These are phyloP conservation scores for Acipenser transmontanus DNA, from an alignment of 2,797 vertebrate species.

Conservation along the genomic window DNA sequence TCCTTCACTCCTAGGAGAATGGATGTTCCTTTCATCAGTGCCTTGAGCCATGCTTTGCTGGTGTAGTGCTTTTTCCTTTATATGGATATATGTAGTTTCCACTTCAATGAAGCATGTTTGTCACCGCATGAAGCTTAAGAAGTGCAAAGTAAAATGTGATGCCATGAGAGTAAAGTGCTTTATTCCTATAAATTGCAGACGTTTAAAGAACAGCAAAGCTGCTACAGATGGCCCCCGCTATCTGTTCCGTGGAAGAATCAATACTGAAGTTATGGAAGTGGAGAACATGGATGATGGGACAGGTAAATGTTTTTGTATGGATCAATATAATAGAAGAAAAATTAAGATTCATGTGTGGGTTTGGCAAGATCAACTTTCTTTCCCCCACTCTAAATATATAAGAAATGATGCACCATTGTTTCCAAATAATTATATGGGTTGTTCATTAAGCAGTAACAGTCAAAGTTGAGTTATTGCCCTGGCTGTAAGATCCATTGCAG, in stretches of 20 bases:
- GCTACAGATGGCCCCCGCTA: constrained; percentile 82
- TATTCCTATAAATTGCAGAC: constrained; percentile 47
- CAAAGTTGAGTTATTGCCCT: not conserved
- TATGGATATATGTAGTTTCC: too few species aligned
- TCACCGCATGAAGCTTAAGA: too few species aligned
- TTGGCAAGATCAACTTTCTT: not conserved
- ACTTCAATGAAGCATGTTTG: too few species aligned
- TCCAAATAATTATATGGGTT: not conserved
- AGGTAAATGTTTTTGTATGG: constrained; percentile 50
- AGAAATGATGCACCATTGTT: not conserved
- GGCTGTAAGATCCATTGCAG: not conserved
- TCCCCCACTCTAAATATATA: not conserved
- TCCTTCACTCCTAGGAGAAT: too few species aligned
- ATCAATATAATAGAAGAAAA: not conserved
- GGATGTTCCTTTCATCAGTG: too few species aligned
- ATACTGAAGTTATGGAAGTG: constrained; percentile 96
- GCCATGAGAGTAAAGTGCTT: too few species aligned
- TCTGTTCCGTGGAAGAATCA: constrained; percentile 90
- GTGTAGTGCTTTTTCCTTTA: too few species aligned
- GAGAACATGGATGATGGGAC: constrained; percentile 96
- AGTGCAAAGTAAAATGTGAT: too few species aligned
- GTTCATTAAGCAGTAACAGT: not conserved
- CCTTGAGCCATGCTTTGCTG: too few species aligned
- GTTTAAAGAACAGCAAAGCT: constrained; percentile 90
- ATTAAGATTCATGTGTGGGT: not conserved